A percentile compares a stretch with the other conserved stretches of the same genome.
Evolutionary conservation across 2,888 invertebrate species (phyloP).

Genomic region (Patella ulyssiponensis): DNA sequence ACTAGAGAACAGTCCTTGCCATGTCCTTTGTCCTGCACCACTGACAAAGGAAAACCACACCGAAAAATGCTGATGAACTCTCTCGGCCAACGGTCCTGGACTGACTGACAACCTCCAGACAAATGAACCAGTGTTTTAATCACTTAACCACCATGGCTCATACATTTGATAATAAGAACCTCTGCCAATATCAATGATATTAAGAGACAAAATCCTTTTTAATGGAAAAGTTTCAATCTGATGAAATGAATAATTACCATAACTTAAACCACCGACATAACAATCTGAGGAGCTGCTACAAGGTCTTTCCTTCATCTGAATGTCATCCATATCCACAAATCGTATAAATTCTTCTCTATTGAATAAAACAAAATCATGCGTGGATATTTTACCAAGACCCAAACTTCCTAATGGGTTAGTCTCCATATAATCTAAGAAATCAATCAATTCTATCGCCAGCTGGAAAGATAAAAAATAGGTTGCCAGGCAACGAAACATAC

Average conservation of each 20-base stretch:
- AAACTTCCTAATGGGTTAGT: conserved; percentile 55
- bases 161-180: too few species aligned
- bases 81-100: too few species aligned
- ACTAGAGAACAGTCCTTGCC: too few species aligned
- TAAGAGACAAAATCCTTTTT: neutral
- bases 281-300: conserved; percentile 43
- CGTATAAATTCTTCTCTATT: conserved; percentile 40
- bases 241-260: conserved; percentile 23
- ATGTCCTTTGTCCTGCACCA: too few species aligned
- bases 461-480: too few species aligned
- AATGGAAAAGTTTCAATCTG: neutral
- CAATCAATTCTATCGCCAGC: conserved; percentile 47
- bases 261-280: conserved; percentile 14
- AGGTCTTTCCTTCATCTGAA: conserved; percentile 45
- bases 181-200: too few species aligned
- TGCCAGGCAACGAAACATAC: too few species aligned
- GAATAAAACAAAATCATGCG: conserved; percentile 54
- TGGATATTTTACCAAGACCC: conserved; percentile 45
- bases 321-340: conserved; percentile 60
- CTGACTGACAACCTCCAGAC: too few species aligned
- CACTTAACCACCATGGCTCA: too few species aligned
- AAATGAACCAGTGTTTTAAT: too few species aligned
- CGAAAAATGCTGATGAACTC: too few species aligned
- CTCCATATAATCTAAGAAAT: conserved; percentile 54
- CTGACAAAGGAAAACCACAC: too few species aligned